Evolutionary conservation across 2,888 invertebrate species (phyloP).

Genomic region (Mechanitis mazaeus): DNA sequence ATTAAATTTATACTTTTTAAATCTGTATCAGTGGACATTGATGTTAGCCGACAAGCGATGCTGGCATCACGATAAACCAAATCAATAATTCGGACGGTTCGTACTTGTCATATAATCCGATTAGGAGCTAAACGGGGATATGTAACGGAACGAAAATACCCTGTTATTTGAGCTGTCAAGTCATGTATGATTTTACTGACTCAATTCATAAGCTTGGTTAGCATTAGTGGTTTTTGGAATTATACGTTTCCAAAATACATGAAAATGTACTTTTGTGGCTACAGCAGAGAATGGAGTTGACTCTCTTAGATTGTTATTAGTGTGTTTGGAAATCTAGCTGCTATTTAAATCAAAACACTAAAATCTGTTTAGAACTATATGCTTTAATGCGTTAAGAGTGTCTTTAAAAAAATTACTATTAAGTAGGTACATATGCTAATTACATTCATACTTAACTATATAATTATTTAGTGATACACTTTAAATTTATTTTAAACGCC

Average conservation of each 20-base stretch:
- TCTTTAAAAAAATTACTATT: no score
- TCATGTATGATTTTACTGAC: conserved; percentile 30
- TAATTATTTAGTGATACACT: neutral
- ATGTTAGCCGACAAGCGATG: conserved; percentile 27
- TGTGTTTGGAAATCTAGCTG: no score
- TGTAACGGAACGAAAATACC: conserved; percentile 43
- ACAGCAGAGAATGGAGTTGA: no score
- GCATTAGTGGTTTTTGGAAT: neutral
- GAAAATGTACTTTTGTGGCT: no score
- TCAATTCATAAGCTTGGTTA: conserved; percentile 27
- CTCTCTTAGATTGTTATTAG: no score
- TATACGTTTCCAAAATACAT: no score
- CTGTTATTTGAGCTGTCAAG: conserved; percentile 32
- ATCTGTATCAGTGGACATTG: conserved; percentile 19
- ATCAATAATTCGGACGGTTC: conserved; percentile 56
- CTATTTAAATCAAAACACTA: no score
- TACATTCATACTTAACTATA: neutral
- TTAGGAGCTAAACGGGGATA: conserved; percentile 58
- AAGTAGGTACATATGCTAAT: no score
- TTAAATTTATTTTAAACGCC: conserved; percentile 9
- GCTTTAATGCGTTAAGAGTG: no score
- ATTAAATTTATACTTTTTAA: conserved; percentile 27
- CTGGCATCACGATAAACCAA: conserved; percentile 56
- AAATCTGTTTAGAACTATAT: no score
- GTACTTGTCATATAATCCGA: conserved; percentile 57